Conservation (phyloP, 2,888 invertebrate species). For the Agrilus biguttatus region DNA sequence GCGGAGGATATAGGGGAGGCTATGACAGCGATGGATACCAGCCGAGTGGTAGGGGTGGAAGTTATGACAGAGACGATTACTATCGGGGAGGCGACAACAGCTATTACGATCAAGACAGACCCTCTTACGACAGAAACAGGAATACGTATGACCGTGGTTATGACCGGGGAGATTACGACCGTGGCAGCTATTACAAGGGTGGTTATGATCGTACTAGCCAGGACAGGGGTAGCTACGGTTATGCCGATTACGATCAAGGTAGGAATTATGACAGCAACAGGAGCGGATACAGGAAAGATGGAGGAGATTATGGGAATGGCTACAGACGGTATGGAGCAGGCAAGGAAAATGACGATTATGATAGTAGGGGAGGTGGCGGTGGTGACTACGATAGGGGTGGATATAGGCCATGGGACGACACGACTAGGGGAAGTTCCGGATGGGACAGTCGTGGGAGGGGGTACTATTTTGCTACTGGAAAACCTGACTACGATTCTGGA, state of each 20-base stretch:
- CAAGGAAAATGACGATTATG: conserved; percentile 1
- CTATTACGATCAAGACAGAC: conserved; percentile 23
- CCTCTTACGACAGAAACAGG: conserved; percentile 19
- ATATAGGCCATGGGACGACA: conserved; percentile 41
- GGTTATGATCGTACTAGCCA: conserved; percentile 26
- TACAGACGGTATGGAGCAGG: conserved; percentile 10
- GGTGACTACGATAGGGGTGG: conserved; percentile 17
- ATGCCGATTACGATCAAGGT: conserved; percentile 5
- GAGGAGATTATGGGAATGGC: conserved; percentile 25
- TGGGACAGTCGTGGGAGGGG: conserved; percentile 40
- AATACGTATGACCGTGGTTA: conserved; percentile 4
- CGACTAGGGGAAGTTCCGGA: conserved; percentile 45
- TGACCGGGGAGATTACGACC: conserved; percentile 21
- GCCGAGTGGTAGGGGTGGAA: conserved; percentile 21
- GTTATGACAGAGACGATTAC: conserved; percentile 32
- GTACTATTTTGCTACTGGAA: conserved; percentile 45
- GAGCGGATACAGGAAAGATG: conserved; percentile 23
- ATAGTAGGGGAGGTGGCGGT: conserved; percentile 8
- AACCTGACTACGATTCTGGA: conserved; percentile 33
- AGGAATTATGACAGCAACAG: conserved; percentile 9
- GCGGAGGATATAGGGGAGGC: conserved; percentile 22
- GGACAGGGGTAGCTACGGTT: conserved; percentile 10
- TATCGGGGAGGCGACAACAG: conserved; percentile 33
- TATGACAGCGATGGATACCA: conserved; percentile 16
- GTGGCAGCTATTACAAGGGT: conserved; percentile 34